Evolutionary conservation across 2,888 invertebrate species (phyloP).

Genomic region (Cryptosula pallasiana): DNA sequence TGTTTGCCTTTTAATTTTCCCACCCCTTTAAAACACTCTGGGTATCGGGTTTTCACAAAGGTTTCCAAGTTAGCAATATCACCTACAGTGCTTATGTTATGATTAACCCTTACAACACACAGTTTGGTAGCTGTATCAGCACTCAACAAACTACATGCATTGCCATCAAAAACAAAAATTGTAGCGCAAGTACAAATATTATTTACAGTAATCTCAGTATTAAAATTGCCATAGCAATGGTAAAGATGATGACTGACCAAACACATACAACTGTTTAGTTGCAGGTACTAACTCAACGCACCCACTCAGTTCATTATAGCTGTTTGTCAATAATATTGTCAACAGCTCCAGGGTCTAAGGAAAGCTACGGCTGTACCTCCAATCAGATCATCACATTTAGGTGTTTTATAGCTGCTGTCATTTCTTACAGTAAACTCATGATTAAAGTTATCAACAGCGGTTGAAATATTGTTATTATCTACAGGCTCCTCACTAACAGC

Average conservation of each 20-base stretch:
- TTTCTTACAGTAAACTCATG: background rate
- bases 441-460: background rate
- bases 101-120: background rate
- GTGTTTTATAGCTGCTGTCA: background rate
- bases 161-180: background rate
- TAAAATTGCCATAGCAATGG: too few species aligned
- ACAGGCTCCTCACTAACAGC: background rate
- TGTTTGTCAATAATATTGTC: too few species aligned
- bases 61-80: background rate
- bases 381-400: background rate
- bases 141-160: background rate
- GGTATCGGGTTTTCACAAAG: background rate
- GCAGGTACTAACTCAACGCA: too few species aligned
- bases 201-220: background rate
- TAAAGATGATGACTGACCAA: too few species aligned
- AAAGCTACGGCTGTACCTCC: background rate
- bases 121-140: background rate
- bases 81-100: background rate
- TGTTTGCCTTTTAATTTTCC: background rate
- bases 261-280: too few species aligned
- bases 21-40: background rate
- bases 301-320: too few species aligned
- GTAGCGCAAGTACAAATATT: background rate
- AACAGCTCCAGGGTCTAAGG: too few species aligned
- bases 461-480: background rate